phyloP scores from a whole-genome alignment of 2,888 invertebrate species.

The Tanytarsus gracilentus region DNA sequence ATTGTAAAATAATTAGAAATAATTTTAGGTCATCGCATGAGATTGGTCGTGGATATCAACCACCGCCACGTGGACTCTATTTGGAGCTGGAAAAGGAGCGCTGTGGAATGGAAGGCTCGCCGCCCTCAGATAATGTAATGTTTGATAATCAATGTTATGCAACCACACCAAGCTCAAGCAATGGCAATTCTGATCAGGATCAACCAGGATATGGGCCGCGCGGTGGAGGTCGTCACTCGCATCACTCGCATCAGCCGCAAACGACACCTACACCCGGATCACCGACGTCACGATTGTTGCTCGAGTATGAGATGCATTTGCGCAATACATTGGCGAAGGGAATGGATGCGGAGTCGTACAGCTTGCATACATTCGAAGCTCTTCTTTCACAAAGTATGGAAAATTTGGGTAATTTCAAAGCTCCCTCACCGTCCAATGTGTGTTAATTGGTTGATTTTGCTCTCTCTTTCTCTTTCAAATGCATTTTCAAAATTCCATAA shows the following conservation, averaged over 20 bases:
- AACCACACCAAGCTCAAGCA: slow-evolving; percentile 87
- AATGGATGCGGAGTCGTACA: slow-evolving; percentile 92
- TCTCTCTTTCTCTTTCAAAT: background rate
- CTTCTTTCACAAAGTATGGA: slow-evolving; percentile 90
- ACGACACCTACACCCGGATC: slow-evolving; percentile 71
- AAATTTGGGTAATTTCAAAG: slow-evolving; percentile 62
- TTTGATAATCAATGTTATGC: slow-evolving; percentile 95
- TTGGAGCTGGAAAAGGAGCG: slow-evolving; percentile 67
- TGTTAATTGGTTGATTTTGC: slow-evolving; percentile 19
- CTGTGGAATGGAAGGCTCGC: slow-evolving; percentile 54
- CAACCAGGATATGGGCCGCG: slow-evolving; percentile 54
- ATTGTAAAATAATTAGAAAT: background rate
- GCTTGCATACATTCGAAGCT: slow-evolving; percentile 87
- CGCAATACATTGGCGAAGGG: slow-evolving; percentile 87
- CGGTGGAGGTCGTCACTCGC: slow-evolving; percentile 50
- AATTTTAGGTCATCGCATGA: slow-evolving; percentile 58
- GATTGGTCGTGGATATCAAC: slow-evolving; percentile 59
- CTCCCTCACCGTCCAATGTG: slow-evolving; percentile 29
- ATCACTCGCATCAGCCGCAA: slow-evolving; percentile 55
- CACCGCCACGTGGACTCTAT: slow-evolving; percentile 57
- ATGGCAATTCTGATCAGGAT: slow-evolving; percentile 84
- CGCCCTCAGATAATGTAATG: slow-evolving; percentile 86
- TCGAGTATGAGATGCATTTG: slow-evolving; percentile 90
- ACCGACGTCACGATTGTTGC: slow-evolving; percentile 71
- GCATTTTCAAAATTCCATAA: background rate